A percentile compares a stretch with the other conserved stretches of the same genome.
Conservation (phyloP, 2,888 invertebrate species). For the Oasisia sp. region DNA sequence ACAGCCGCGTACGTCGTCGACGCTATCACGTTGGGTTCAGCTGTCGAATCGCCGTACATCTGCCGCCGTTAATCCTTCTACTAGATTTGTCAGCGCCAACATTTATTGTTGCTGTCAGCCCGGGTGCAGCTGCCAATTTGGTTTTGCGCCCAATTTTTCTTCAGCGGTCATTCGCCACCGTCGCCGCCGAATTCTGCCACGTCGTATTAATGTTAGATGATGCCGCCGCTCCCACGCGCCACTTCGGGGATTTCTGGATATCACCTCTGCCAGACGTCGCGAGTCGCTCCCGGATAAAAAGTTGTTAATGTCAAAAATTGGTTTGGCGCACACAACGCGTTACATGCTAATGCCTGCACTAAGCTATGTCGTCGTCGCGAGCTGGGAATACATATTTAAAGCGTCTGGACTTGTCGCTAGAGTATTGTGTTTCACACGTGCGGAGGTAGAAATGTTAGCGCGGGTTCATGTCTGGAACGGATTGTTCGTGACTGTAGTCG, state of each 20-base stretch:
- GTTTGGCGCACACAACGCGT: background rate
- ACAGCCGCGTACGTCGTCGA: background rate
- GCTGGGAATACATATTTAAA: too few species aligned
- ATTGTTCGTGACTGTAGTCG: background rate
- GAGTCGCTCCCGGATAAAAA: background rate
- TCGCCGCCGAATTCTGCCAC: background rate
- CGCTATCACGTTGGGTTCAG: background rate
- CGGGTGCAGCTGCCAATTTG: conserved; percentile 3
- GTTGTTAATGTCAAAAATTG: background rate
- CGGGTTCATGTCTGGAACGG: background rate
- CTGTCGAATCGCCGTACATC: background rate
- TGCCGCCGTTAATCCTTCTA: background rate
- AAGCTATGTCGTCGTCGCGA: too few species aligned
- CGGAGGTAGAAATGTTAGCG: background rate
- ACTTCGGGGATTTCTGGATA: background rate
- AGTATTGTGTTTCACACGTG: too few species aligned
- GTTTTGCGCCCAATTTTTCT: conserved; percentile 9
- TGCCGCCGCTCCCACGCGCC: background rate
- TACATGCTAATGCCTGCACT: background rate
- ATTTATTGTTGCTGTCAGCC: background rate
- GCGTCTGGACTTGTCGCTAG: too few species aligned
- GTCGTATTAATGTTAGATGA: background rate
- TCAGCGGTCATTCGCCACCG: background rate
- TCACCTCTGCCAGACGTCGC: background rate
- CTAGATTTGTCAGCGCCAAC: background rate